Evolutionary conservation across 2,888 invertebrate species (phyloP).

Genomic region (Lepidocyrtoides sp.): DNA sequence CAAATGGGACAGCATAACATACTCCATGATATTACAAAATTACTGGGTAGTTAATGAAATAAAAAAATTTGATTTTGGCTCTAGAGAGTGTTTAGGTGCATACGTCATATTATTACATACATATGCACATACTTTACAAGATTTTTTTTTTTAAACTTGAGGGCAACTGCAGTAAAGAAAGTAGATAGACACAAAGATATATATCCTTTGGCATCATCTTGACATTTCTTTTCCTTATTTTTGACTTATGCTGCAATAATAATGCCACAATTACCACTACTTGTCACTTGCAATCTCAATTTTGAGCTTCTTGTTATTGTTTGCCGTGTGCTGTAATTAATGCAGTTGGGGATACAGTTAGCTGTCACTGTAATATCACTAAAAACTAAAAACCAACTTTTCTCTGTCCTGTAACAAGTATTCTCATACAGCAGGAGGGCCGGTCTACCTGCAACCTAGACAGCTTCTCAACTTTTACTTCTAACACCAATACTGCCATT

Average conservation of each 20-base stretch:
- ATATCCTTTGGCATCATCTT: slow-evolving; percentile 40
- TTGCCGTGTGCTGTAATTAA: slow-evolving; percentile 63
- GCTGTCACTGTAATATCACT: slow-evolving; percentile 64
- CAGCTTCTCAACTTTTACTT: slow-evolving; percentile 10
- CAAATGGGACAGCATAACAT: not conserved
- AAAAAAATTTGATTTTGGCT: slow-evolving; percentile 3
- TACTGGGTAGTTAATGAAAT: not conserved
- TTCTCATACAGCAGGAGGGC: not conserved
- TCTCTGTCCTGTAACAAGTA: slow-evolving; percentile 6
- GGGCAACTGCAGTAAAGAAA: slow-evolving; percentile 46
- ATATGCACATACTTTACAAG: too few species aligned
- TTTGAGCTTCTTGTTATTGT: slow-evolving; percentile 54
- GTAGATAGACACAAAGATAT: not conserved
- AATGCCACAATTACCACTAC: not conserved
- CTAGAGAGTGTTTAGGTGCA: not conserved
- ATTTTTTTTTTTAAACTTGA: slow-evolving; percentile 31
- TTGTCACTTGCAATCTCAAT: slow-evolving; percentile 72
- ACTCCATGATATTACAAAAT: slow-evolving; percentile 33
- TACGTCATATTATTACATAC: too few species aligned
- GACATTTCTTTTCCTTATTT: slow-evolving; percentile 2
- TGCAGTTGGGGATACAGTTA: slow-evolving; percentile 70
- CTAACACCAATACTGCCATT: not conserved
- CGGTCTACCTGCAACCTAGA: too few species aligned
- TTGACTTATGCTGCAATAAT: slow-evolving; percentile 22
- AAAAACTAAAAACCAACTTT: slow-evolving; percentile 6